Percentiles rank a stretch among this genome's conserved stretches.
Evolutionary conservation across 2,888 invertebrate genomes (phyloP).

Genomic region (Galerucella pusilla): DNA sequence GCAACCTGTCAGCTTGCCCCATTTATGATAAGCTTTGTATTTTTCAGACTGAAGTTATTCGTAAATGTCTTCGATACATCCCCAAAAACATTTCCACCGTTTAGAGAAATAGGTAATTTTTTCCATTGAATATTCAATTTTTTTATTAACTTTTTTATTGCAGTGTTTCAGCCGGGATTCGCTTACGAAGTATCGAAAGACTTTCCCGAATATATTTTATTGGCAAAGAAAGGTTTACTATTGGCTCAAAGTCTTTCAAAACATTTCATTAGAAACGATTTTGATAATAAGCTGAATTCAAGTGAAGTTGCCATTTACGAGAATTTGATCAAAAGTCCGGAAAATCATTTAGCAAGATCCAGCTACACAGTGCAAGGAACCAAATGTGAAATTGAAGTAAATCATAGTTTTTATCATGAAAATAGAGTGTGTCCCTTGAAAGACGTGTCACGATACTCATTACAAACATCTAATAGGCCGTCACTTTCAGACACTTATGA

Average conservation of each 20-base stretch:
- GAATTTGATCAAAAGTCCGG: constrained; percentile 10
- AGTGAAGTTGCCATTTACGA: constrained; percentile 15
- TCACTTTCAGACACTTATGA: too few relatives aligned
- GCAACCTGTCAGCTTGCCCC: too few relatives aligned
- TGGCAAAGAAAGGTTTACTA: constrained; percentile 29
- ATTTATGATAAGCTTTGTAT: too few relatives aligned
- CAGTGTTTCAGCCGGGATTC: constrained; percentile 37
- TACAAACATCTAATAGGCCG: background rate
- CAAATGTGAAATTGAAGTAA: constrained; percentile 27
- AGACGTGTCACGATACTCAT: background rate
- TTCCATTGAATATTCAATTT: background rate
- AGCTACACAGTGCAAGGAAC: constrained; percentile 11
- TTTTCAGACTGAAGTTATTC: constrained; percentile 33
- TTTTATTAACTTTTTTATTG: background rate
- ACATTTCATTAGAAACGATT: constrained; percentile 28
- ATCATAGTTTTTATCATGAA: background rate
- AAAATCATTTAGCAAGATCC: constrained; percentile 6
- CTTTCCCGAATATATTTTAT: constrained; percentile 23
- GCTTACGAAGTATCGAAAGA: constrained; percentile 18
- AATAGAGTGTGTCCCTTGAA: background rate
- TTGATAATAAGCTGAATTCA: background rate
- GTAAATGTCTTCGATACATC: constrained; percentile 30
- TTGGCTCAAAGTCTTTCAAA: constrained; percentile 19
- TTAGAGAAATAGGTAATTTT: constrained; percentile 28
- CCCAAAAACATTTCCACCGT: constrained; percentile 28